Conservation (phyloP, 2,113 vertebrate genomes). For the Pelobates fuscus region DNA sequence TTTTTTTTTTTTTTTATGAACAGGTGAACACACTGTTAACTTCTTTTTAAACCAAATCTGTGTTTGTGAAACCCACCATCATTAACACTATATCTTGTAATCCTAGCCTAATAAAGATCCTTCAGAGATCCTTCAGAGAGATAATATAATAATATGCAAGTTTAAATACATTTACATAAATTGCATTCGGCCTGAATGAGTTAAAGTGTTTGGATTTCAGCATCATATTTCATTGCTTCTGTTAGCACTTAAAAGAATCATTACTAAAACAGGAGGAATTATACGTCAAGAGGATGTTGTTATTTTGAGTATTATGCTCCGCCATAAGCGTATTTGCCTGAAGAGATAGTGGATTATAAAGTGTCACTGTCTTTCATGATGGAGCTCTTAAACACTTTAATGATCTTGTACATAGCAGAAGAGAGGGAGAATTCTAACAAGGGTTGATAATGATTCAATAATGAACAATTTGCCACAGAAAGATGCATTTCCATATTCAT, state of each 20-base stretch:
- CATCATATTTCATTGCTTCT: constrained; percentile 64
- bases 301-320: constrained; percentile 68
- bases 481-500: constrained; percentile 72
- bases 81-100: too few species aligned
- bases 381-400: constrained; percentile 70
- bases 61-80: too few species aligned
- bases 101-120: too few species aligned
- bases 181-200: constrained; percentile 49
- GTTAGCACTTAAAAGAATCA: constrained; percentile 60
- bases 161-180: not conserved
- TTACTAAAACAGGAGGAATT: constrained; percentile 62
- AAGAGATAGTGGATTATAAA: constrained; percentile 73
- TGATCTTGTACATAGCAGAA: constrained; percentile 71
- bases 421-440: constrained; percentile 72
- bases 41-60: too few species aligned
- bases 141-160: not conserved
- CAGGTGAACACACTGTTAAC: too few species aligned
- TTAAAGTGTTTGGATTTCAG: constrained; percentile 54
- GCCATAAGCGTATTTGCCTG: constrained; percentile 70
- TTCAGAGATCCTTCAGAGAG: too few species aligned
- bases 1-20: too few species aligned
- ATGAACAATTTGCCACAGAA: constrained; percentile 71
- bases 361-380: constrained; percentile 68
- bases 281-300: constrained; percentile 64
- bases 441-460: constrained; percentile 72